phyloP scores from a whole-genome alignment of 2,797 vertebrate species.

The Euphonia xanthogaster region DNA sequence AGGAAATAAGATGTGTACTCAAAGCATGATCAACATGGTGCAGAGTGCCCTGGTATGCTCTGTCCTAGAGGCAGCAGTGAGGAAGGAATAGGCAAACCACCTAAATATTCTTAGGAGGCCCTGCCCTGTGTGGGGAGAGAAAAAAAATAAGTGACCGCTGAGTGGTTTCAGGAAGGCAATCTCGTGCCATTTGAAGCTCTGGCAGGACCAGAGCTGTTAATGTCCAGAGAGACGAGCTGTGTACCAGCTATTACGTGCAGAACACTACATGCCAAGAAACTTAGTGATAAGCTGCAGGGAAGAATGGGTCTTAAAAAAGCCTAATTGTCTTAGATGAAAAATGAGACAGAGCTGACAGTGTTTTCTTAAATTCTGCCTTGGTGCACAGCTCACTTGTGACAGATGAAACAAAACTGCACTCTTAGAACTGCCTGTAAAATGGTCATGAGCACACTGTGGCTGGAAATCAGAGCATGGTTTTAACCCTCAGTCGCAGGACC shows the following conservation, averaged over 20 bases:
- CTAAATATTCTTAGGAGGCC: background rate
- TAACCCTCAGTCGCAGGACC: background rate
- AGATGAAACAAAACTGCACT: background rate
- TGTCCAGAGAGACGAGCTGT: background rate
- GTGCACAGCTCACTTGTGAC: background rate
- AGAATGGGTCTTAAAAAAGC: slow-evolving; percentile 44
- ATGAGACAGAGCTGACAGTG: slow-evolving; percentile 9
- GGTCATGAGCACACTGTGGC: accelerated
- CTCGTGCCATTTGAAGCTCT: background rate
- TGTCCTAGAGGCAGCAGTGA: slow-evolving; percentile 1
- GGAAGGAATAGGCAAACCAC: slow-evolving; percentile 26
- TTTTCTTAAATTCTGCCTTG: slow-evolving; percentile 27
- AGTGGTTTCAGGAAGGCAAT: slow-evolving; percentile 9
- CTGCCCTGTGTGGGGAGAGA: background rate
- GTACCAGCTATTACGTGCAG: background rate
- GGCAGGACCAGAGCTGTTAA: background rate
- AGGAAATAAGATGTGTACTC: slow-evolving; percentile 11
- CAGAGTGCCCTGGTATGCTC: background rate
- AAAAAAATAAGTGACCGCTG: background rate
- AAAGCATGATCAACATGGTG: background rate
- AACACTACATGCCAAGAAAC: slow-evolving; percentile 22
- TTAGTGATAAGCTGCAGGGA: slow-evolving; percentile 20
- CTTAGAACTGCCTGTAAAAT: background rate
- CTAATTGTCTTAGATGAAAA: slow-evolving; percentile 45
- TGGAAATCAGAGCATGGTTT: background rate